These are phyloP conservation scores for Adelges cooleyi DNA, from an alignment of 1,140 invertebrate genomes.

Conservation along the genomic window DNA sequence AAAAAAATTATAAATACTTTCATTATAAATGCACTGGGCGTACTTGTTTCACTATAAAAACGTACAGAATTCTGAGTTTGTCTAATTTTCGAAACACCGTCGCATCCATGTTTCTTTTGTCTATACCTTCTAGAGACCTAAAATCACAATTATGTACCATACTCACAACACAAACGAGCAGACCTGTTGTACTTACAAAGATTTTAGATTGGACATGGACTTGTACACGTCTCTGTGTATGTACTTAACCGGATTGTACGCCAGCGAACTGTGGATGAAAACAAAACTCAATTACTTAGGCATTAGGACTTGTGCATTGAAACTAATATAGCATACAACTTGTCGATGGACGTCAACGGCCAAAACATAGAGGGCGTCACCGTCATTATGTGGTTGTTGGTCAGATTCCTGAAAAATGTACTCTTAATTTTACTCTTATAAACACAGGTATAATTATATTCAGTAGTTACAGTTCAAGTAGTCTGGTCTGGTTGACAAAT, in stretches of 20 bases:
- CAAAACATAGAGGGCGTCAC: background rate
- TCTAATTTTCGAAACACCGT: constrained; percentile 42
- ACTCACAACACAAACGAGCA: no score
- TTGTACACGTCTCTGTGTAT: background rate
- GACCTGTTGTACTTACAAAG: background rate
- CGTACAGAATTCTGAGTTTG: constrained; percentile 42
- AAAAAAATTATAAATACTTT: constrained; percentile 36
- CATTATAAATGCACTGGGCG: no score
- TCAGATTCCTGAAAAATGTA: background rate
- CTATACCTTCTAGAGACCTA: constrained; percentile 39
- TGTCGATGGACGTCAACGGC: background rate
- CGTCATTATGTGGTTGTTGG: background rate
- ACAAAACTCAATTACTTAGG: no score
- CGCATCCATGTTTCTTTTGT: constrained; percentile 44
- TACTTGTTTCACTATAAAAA: no score
- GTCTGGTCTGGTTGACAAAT: background rate
- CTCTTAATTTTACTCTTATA: background rate
- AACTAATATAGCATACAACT: no score
- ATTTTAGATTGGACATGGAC: background rate
- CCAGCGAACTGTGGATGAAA: background rate
- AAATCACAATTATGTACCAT: no score
- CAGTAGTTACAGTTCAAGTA: background rate
- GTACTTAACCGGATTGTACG: background rate
- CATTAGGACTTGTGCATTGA: no score
- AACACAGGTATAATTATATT: background rate